These are phyloP conservation scores for Nomada fabriciana DNA, from an alignment of 2,888 invertebrate genomes.

Conservation along the genomic window DNA sequence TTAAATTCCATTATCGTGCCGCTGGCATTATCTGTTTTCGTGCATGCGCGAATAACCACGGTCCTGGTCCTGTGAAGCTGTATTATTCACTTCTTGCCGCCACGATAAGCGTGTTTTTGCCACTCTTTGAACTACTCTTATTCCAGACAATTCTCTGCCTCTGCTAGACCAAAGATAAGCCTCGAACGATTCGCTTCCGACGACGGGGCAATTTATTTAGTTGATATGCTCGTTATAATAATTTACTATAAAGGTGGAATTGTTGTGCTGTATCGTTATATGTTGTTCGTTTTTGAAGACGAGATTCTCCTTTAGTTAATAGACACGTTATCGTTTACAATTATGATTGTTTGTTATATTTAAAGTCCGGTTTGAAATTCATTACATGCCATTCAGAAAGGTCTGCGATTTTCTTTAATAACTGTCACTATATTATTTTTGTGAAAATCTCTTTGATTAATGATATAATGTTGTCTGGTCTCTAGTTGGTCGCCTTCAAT, in stretches of 20 bases:
- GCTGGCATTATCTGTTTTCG: slow-evolving; percentile 66
- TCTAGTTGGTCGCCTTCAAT: too few species aligned
- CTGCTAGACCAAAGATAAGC: slow-evolving; percentile 14
- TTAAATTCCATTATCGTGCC: slow-evolving; percentile 74
- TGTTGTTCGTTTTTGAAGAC: too few species aligned
- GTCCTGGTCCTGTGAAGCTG: slow-evolving; percentile 33
- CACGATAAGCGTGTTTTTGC: slow-evolving; percentile 45
- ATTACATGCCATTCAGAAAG: too few species aligned
- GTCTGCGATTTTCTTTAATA: too few species aligned
- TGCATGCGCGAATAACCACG: slow-evolving; percentile 62
- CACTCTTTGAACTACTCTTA: neutral
- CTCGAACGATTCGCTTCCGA: slow-evolving; percentile 9
- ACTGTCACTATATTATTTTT: too few species aligned
- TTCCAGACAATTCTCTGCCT: slow-evolving; percentile 1
- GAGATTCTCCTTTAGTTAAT: neutral
- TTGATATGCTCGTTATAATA: too few species aligned
- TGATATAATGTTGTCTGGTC: too few species aligned
- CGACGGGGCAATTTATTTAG: slow-evolving; percentile 4
- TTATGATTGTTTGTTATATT: too few species aligned
- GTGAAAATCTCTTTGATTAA: too few species aligned
- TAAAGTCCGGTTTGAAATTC: too few species aligned
- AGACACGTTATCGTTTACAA: neutral
- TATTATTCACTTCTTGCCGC: slow-evolving; percentile 33
- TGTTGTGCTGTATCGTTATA: too few species aligned
- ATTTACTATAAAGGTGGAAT: too few species aligned